These are phyloP conservation scores for Mus spicilegus DNA, from an alignment of 2,113 vertebrate species.

Conservation along the genomic window DNA sequence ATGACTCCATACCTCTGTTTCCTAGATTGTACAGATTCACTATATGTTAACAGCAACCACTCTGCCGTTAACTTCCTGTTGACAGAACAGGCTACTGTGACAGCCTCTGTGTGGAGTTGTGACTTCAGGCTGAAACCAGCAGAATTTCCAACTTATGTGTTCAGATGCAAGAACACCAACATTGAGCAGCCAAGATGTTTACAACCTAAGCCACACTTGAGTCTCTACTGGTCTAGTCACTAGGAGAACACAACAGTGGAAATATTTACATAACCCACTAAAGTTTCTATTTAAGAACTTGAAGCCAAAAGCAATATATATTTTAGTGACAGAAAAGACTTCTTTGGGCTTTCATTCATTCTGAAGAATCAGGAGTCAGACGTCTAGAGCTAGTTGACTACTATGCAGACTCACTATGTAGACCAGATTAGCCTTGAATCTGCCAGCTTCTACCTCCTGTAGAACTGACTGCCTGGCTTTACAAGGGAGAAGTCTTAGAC, in stretches of 20 bases:
- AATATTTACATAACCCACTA: background rate
- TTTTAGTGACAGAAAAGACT: background rate
- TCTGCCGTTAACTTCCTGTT: accelerated
- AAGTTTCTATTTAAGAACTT: background rate
- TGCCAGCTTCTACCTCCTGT: too few relatives aligned
- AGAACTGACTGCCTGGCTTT: background rate
- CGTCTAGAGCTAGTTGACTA: background rate
- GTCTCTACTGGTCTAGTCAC: background rate
- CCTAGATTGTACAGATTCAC: background rate
- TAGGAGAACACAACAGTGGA: accelerated
- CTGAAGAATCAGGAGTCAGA: background rate
- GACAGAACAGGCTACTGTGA: background rate
- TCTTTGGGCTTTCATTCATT: background rate
- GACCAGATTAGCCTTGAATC: too few relatives aligned
- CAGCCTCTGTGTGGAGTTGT: background rate
- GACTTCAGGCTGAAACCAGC: background rate
- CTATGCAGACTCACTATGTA: too few relatives aligned
- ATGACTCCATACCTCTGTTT: accelerated
- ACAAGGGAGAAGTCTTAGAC: background rate
- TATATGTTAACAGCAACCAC: accelerated
- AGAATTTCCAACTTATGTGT: background rate
- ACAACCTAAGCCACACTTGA: background rate
- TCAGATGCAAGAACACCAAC: background rate
- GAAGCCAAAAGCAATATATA: background rate
- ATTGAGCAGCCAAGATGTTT: background rate